These are phyloP conservation scores for Limnephilus lunatus DNA, from an alignment of 2,888 invertebrate species.

Conservation along the genomic window DNA sequence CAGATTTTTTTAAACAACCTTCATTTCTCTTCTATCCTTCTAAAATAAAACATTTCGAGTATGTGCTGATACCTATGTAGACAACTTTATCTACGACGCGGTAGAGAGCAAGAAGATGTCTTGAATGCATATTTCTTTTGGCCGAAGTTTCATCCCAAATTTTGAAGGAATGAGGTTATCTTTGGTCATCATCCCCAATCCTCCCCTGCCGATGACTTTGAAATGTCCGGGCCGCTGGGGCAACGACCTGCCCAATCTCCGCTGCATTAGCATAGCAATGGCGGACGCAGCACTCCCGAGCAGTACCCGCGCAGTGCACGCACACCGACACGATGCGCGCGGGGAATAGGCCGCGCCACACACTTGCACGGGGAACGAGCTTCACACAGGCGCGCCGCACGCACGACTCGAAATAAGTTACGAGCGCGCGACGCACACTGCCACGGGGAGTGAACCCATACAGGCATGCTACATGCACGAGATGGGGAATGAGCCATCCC, in stretches of 20 bases:
- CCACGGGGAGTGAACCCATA: neutral
- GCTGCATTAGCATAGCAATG: constrained; percentile 77
- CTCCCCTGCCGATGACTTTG: constrained; percentile 72
- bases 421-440: neutral
- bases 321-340: too few species aligned
- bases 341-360: too few species aligned
- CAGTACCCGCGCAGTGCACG: constrained; percentile 51
- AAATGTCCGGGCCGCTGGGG: constrained; percentile 76
- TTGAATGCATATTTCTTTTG: too few species aligned
- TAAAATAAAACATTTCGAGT: too few species aligned
- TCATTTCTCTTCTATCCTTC: too few species aligned
- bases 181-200: constrained; percentile 72
- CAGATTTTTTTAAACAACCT: too few species aligned
- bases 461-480: neutral
- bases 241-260: constrained; percentile 79
- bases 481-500: neutral
- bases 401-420: neutral
- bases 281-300: constrained; percentile 59
- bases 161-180: constrained; percentile 68
- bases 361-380: constrained; percentile 43
- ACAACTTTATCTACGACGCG: too few species aligned
- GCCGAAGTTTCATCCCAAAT: too few species aligned
- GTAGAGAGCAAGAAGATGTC: too few species aligned
- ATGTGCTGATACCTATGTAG: too few species aligned
- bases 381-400: constrained; percentile 26